Conservation (phyloP, 2,113 vertebrate genomes). For the Notiomystis cincta region DNA sequence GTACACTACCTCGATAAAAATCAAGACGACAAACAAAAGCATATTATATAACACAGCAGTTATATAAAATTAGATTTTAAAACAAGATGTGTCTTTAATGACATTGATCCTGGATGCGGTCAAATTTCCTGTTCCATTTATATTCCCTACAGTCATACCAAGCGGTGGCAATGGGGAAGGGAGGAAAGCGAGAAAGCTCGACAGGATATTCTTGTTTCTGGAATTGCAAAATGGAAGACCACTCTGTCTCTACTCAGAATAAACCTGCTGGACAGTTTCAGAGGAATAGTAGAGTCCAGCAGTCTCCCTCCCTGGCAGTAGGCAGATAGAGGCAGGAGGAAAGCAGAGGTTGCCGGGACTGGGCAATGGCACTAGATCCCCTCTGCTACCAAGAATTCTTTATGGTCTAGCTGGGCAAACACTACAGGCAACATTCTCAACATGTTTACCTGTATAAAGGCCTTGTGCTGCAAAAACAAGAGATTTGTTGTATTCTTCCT, state of each 20-base stretch:
- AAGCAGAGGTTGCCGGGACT: not conserved
- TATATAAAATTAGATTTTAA: slow-evolving; percentile 66
- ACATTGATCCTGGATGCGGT: slow-evolving; percentile 55
- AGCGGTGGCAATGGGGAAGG: not conserved
- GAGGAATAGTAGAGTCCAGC: not conserved
- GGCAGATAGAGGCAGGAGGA: not conserved
- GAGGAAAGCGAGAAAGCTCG: not conserved
- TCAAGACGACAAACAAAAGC: slow-evolving; percentile 70
- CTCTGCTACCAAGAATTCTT: slow-evolving; percentile 55
- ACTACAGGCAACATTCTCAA: slow-evolving; percentile 72
- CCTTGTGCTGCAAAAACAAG: slow-evolving; percentile 64
- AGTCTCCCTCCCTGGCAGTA: not conserved
- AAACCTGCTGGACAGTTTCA: not conserved
- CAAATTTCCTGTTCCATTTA: slow-evolving; percentile 60
- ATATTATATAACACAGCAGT: slow-evolving; percentile 67
- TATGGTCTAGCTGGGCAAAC: slow-evolving; percentile 69
- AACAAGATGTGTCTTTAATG: slow-evolving; percentile 54
- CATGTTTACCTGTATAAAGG: slow-evolving; percentile 68
- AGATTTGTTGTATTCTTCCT: slow-evolving; percentile 62
- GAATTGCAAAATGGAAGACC: slow-evolving; percentile 16
- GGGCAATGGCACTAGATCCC: not conserved
- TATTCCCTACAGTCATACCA: slow-evolving; percentile 19
- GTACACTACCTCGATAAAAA: slow-evolving; percentile 73
- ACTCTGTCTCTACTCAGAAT: not conserved
- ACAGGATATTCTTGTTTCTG: slow-evolving; percentile 21